phyloP scores from a whole-genome alignment of 2,113 vertebrate genomes.

The Gnathonemus echidnorhynchus region DNA sequence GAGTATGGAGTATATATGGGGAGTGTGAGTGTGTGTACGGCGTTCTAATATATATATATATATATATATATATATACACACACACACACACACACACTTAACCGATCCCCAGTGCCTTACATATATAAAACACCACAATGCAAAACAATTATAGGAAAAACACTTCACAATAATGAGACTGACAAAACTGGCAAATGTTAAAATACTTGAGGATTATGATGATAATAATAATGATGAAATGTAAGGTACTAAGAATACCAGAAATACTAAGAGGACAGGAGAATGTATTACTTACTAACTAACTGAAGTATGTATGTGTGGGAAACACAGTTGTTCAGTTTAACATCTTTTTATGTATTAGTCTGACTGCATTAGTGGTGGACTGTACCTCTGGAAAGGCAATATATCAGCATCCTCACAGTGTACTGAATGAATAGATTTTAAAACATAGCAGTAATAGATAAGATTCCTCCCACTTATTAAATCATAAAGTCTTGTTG shows the following conservation, averaged over 20 bases:
- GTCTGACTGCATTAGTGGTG: neutral
- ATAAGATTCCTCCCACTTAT: neutral
- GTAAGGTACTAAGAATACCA: neutral
- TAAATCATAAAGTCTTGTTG: neutral
- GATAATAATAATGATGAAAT: too few relatives aligned
- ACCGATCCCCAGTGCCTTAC: too few relatives aligned
- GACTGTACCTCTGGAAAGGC: neutral
- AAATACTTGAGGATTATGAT: too few relatives aligned
- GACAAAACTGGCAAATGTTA: too few relatives aligned
- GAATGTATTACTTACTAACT: neutral
- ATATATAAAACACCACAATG: too few relatives aligned
- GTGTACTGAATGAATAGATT: neutral
- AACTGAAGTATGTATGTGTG: neutral
- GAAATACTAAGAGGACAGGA: neutral
- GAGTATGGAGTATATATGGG: too few relatives aligned
- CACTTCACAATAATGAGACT: too few relatives aligned
- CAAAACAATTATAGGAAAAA: too few relatives aligned
- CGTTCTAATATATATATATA: too few relatives aligned
- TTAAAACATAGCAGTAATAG: neutral
- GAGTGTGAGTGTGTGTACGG: too few relatives aligned
- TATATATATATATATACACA: too few relatives aligned
- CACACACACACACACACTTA: too few relatives aligned
- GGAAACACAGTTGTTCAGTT: neutral
- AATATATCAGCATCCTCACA: neutral
- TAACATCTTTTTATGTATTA: neutral